Conservation (phyloP, 1,140 invertebrate species). For the Aporrectodea caliginosa region DNA sequence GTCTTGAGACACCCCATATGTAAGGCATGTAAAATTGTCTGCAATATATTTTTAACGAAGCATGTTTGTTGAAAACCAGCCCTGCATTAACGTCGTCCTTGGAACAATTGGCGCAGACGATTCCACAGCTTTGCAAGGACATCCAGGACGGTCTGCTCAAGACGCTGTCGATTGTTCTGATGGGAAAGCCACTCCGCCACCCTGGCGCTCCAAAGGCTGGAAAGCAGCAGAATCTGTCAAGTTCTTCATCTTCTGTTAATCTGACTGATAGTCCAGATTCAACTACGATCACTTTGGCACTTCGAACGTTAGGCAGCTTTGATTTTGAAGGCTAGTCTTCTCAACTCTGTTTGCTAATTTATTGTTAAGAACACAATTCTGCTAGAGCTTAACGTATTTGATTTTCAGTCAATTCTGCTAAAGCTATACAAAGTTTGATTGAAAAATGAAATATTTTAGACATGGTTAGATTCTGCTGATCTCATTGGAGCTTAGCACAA, state of each 20-base stretch:
- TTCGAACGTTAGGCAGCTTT: conserved; percentile 90
- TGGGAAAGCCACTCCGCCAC: conserved; percentile 70
- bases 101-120: conserved; percentile 79
- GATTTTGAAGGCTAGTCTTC: conserved; percentile 75
- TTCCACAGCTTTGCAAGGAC: conserved; percentile 79
- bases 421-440: background rate
- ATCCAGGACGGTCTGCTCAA: conserved; percentile 87
- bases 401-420: background rate
- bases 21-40: background rate
- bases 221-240: background rate
- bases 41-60: background rate
- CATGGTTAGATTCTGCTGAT: background rate
- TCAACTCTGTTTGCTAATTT: background rate
- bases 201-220: conserved; percentile 44
- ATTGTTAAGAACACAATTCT: background rate
- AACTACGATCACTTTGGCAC: conserved; percentile 72
- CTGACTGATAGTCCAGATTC: background rate
- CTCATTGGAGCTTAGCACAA: background rate
- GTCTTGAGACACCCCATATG: background rate
- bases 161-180: conserved; percentile 80
- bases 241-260: background rate
- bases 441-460: background rate
- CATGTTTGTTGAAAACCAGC: conserved; percentile 54
- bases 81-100: conserved; percentile 84
- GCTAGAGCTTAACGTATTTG: background rate